A percentile compares a stretch with the other conserved stretches of the same genome.
Conservation (phyloP, 2,797 vertebrate species). For the Hyperoplus lanceolatus region DNA sequence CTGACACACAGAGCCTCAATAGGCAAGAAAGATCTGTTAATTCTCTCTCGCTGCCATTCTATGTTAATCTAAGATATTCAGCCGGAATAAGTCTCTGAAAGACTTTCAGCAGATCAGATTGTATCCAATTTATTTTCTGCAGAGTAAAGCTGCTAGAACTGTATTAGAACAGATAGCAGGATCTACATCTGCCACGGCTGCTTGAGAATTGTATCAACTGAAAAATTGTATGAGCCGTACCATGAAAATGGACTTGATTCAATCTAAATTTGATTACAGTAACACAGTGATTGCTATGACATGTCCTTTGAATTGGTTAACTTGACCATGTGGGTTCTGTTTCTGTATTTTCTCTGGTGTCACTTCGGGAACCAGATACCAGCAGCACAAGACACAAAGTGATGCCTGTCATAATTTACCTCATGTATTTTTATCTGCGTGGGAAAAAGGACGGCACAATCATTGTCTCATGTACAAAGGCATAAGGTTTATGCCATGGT, state of each 20-base stretch:
- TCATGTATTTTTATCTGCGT: slow-evolving; percentile 72
- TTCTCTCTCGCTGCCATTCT: slow-evolving; percentile 67
- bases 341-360: slow-evolving; percentile 50
- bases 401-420: slow-evolving; percentile 72
- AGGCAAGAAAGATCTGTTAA: slow-evolving; percentile 75
- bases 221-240: slow-evolving; percentile 67
- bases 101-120: slow-evolving; percentile 71
- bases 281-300: slow-evolving; percentile 70
- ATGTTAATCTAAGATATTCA: slow-evolving; percentile 79
- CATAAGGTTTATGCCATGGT: slow-evolving; percentile 80
- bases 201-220: slow-evolving; percentile 72
- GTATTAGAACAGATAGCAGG: slow-evolving; percentile 70
- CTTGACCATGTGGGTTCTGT: slow-evolving; percentile 64
- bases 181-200: slow-evolving; percentile 70
- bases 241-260: slow-evolving; percentile 77
- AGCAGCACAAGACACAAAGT: slow-evolving; percentile 65
- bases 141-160: slow-evolving; percentile 68
- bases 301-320: slow-evolving; percentile 75
- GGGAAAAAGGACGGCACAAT: slow-evolving; percentile 71
- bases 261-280: slow-evolving; percentile 79
- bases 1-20: slow-evolving; percentile 73
- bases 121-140: slow-evolving; percentile 76
- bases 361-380: slow-evolving; percentile 66
- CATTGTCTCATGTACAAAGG: slow-evolving; percentile 75
- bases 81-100: slow-evolving; percentile 72